Conservation (phyloP, 2,888 invertebrate genomes). For the Cataglyphis albicans region DNA sequence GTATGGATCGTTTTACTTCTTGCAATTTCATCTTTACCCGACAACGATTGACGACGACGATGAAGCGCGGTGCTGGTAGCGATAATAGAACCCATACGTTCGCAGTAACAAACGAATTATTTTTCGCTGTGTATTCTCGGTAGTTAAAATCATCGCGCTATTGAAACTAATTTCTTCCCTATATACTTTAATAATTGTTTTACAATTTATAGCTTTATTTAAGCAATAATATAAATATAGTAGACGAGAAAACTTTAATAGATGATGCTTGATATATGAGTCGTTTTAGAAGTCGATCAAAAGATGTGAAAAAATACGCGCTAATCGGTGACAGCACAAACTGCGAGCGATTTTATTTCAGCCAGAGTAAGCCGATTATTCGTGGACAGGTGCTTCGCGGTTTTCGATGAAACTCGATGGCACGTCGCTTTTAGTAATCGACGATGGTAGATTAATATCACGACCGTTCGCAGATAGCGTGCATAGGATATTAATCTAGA, state of each 20-base stretch:
- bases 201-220: not conserved
- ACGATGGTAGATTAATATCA: slow-evolving; percentile 52
- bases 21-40: slow-evolving; percentile 73
- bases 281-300: slow-evolving; percentile 17
- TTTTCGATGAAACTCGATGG: slow-evolving; percentile 51
- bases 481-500: slow-evolving; percentile 53
- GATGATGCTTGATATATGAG: not conserved
- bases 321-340: slow-evolving; percentile 27
- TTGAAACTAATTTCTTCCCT: not conserved
- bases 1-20: slow-evolving; percentile 68
- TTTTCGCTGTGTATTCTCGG: not conserved
- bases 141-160: not conserved
- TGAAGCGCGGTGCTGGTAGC: slow-evolving; percentile 49
- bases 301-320: not conserved
- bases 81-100: slow-evolving; percentile 69
- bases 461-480: slow-evolving; percentile 35
- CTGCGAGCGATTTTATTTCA: slow-evolving; percentile 32
- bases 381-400: slow-evolving; percentile 48
- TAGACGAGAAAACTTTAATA: not conserved
- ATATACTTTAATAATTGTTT: not conserved
- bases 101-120: slow-evolving; percentile 13
- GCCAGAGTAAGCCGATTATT: slow-evolving; percentile 49
- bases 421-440: slow-evolving; percentile 51
- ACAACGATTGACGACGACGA: slow-evolving; percentile 72
- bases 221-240: not conserved